Base-by-base conservation (phyloP, 2,797 vertebrate genomes). In the Crenichthys baileyi region DNA sequence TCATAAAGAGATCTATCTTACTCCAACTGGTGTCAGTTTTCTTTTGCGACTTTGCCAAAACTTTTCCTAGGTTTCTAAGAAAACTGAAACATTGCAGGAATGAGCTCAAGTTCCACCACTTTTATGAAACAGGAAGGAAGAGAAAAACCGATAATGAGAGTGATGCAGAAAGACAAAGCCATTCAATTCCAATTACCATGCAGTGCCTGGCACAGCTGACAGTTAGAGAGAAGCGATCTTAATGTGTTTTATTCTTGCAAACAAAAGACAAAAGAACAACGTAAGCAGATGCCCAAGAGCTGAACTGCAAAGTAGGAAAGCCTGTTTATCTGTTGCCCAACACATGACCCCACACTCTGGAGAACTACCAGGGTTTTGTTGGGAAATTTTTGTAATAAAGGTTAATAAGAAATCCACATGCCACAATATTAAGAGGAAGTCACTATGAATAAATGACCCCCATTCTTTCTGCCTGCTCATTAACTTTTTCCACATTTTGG, bases 131-230 rank as follows among this genome's bases (percentile, higher is more conserved):
- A 86, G 89, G 91, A 92, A 91, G 90, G 83, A 90, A 88, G 84
- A 86, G 85, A 83, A 78, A 82, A 90, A 85, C 63, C 85, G 76
- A 92, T 88, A 88, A 87, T 85, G 88, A 85, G 83, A 83, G 85
- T 87, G 88, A 91, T 73, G 31, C 75, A 72, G 80, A 89, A 89
- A 93, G 85, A 93, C 90, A 93, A 93, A 90, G 88, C 82, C 56
- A 73, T 83, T 92, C 85, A 91, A 83, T 87, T 76, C 89, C 85
- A 93, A 91, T 94, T 92, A 93, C 85, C 90, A 90, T 56, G 79
- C 91, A 81, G 80, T 82, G 92, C 79, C 88, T 89, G 90, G 87
- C 89, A 92, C 93, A 90, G 91, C 89, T 92, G 92, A 93, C 92
- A 90, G 89, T 86, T 83, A 55, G 80, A 87, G 82, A 79, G 88